Evolutionary conservation across 2,888 invertebrate species (phyloP), one percentile per base, ranked within the genome.

Genomic region (Megastigmus dorsalis): DNA sequence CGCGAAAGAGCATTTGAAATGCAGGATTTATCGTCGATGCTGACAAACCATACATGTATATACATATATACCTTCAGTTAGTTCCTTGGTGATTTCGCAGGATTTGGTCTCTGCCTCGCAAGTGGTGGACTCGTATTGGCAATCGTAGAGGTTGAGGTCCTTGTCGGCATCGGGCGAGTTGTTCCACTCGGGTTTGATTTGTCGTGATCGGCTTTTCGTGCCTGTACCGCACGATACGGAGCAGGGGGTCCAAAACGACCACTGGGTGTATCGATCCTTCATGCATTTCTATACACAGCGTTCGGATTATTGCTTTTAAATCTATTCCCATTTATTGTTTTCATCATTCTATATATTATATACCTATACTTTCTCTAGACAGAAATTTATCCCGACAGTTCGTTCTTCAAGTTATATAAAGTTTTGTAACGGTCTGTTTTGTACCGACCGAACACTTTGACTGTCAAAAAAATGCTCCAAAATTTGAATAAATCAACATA

Each of bases 191-290:
- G 69, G 66, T 3, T 55, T 60, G 18, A 79, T 68, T 38, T 69
- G 45, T 0, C 96, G 91, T 18, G 94, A 94, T 72, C 96, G 92
- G 71, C 92, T 86, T 65, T 90, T 90, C 2, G 93, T 91, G 2
- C 97, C 97, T 81, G 91, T 91, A 0, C 97, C 97, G 86, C 97
- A 98, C 9, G 95, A 92, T 0, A 94, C 94, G 43, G 95, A 94
- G 89, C 97, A 97, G 0, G 97, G 95, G 68, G 95, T 94, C 97
- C 97, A 97, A 79, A 94, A 93, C 75, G 95, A 93, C 97, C 97
- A 98, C 18, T 88, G 85, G 0, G 90, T 89, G 70, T 90, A 90
- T 15, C 88, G 88, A 60, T 92, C 91, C 48, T 79, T 77, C 0
- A 89, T 88, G 75, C 88, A 89, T 45, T 84, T 85, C 89, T 89